Evolutionary conservation across 2,113 vertebrate species (phyloP), one percentile per base, ranked within the genome.

Genomic region (Craseonycteris thonglongyai): DNA sequence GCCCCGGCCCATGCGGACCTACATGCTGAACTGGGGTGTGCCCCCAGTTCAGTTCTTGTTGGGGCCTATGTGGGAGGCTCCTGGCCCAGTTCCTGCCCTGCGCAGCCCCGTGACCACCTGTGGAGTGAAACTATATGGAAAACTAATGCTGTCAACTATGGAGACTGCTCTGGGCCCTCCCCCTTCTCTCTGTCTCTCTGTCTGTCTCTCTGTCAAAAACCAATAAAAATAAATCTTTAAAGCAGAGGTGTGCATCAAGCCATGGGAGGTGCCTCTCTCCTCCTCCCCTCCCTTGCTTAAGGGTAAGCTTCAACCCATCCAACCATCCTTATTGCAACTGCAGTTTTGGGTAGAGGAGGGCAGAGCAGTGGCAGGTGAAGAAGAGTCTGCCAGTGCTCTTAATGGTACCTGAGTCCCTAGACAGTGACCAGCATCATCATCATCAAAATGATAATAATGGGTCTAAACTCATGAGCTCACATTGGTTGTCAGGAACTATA

Each of bases 261-360:
- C 4, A 2, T 24, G 21, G 33, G n/a, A 35, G 2, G 13, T 58
- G 45, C 11, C 15, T 65, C 26, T 1, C 3, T 45, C 1, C 18
- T 47, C 54, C 22, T 33, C 30, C 28, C 5, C 7, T 56, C 12
- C 6, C 22, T 18, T 74, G 2, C 15, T 56, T 40, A 51, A 51
- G 24, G 35, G 15, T 61, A 45, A 75, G 0, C 33, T 66, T 47
- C 1, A 61, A 28, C 49, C 3, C 6, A 47, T 68, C 13, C 3
- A 33, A 54, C 59, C 30, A 14, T 72, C 54, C 33, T 89, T 75
- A 86, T 68, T 71, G 16, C 26, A 83, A 6, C 7, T 63, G 54
- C 30, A 86, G 13, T 35, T 35, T 56, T 91, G 69, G 45, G 30
- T 10, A 69, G 26, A 61, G 28, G 40, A 51, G 56, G 33, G 35